Conservation (phyloP, 2,113 vertebrate species). For the Mobula birostris region DNA sequence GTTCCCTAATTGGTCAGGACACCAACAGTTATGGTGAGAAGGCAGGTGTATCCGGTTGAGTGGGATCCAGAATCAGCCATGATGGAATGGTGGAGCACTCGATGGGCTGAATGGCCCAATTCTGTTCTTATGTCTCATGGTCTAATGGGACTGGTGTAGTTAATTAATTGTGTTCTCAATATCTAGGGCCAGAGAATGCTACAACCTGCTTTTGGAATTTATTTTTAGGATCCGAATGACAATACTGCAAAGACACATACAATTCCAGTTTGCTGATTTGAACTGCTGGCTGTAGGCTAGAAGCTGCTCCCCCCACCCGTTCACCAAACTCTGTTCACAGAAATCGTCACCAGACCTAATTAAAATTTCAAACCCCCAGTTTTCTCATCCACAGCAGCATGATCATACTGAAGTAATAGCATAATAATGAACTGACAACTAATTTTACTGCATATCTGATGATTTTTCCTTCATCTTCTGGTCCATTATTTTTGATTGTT, state of each 20-base stretch:
- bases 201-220: background rate
- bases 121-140: too few relatives aligned
- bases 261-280: background rate
- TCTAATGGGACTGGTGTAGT: background rate
- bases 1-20: too few relatives aligned
- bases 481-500: background rate
- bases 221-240: background rate
- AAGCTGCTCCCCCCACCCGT: background rate
- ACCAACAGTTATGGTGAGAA: too few relatives aligned
- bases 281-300: background rate
- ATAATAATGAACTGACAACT: background rate
- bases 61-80: too few relatives aligned
- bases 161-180: background rate
- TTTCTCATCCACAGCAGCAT: background rate
- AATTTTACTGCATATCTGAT: background rate
- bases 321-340: background rate
- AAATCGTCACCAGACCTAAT: background rate
- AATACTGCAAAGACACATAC: background rate
- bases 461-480: background rate
- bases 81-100: too few relatives aligned
- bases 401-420: background rate
- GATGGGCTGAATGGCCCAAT: too few relatives aligned
- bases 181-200: background rate
- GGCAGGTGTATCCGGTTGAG: too few relatives aligned
- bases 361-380: background rate